These are phyloP conservation scores for Drosophila ercepeae DNA, from an alignment of 1,140 invertebrate species.

Conservation along the genomic window DNA sequence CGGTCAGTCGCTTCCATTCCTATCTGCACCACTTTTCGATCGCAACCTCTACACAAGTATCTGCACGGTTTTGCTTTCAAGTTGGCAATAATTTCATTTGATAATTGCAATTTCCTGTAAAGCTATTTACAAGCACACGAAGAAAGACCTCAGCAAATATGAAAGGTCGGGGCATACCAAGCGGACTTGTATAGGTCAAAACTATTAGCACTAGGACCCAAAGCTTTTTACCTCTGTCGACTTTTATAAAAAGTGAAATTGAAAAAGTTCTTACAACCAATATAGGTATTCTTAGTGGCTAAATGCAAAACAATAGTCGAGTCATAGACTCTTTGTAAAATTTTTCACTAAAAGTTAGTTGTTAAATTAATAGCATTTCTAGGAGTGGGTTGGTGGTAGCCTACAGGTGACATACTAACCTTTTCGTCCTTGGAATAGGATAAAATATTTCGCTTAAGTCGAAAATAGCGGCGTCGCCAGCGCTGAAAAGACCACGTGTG, in stretches of 20 bases:
- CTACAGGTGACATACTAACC: conserved; percentile 85
- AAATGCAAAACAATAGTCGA: too few relatives aligned
- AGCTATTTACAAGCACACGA: conserved; percentile 24
- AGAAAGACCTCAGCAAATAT: conserved; percentile 16
- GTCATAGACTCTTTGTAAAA: too few relatives aligned
- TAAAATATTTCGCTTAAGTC: conserved; percentile 90
- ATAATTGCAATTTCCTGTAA: conserved; percentile 55
- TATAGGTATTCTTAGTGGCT: too few relatives aligned
- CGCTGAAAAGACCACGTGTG: conserved; percentile 93
- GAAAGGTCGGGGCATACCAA: conserved; percentile 20
- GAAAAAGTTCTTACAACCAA: too few relatives aligned
- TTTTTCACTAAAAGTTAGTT: too few relatives aligned
- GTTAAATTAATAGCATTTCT: too few relatives aligned
- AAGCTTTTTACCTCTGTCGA: background rate
- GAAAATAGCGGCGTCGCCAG: conserved; percentile 93
- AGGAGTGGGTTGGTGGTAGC: too few relatives aligned
- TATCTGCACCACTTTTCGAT: too few relatives aligned
- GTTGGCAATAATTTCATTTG: conserved; percentile 58
- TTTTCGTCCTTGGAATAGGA: conserved; percentile 94
- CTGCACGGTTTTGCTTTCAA: conserved; percentile 58
- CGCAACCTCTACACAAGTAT: background rate
- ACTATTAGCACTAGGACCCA: background rate
- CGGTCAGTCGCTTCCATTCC: background rate
- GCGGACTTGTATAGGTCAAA: background rate
- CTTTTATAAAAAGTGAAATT: too few relatives aligned